Evolutionary conservation across 1,140 invertebrate genomes (phyloP), one percentile per base, ranked within the genome.

Genomic region (Trichonephila inaurata): DNA sequence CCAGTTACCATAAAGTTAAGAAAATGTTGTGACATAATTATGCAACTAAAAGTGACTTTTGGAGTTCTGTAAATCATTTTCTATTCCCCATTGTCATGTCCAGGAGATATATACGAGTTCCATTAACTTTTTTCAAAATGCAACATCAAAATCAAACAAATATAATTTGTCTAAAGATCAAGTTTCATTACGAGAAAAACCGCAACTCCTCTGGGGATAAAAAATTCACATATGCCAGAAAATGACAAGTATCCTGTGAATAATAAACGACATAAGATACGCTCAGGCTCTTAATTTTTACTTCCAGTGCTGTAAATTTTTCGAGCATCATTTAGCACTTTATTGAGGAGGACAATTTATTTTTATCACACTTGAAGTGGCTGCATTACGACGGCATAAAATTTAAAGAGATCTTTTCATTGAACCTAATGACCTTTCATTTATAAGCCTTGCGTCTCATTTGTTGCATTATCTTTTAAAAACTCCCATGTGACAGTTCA

Each of bases 291-390:
- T 91, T 91, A 89, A 91, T 82, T 82, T 77, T 82, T 62, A n/a
- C n/a, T 81, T 91, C 44, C 40, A 21, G 58, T 19, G 69, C 88
- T 58, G 89, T 82, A 91, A 91, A 91, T 91, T 91, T 72, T 91
- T 91, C 44, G 51, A 61, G 89, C 69, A 91, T 91, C 89, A 91
- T 91, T 91, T 81, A 91, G 60, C 77, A 61, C 72, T 61, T 91
- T 91, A 91, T 91, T 91, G 77, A 81, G 58, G 44, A 81, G 69
- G 51, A 82, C 89, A 91, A 91, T 91, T 91, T 91, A 82, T 91
- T 91, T 91, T 91, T 91, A 91, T 91, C 69, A 82, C 89, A 64
- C 89, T 58, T 89, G 58, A 91, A 91, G 89, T 91, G 89, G 89
- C 89, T 82, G 77, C 77, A 91, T 91, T 91, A 91, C 69, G 89